phyloP scores from a whole-genome alignment of 2,888 invertebrate genomes.

The Sarcophaga caerulescens region DNA sequence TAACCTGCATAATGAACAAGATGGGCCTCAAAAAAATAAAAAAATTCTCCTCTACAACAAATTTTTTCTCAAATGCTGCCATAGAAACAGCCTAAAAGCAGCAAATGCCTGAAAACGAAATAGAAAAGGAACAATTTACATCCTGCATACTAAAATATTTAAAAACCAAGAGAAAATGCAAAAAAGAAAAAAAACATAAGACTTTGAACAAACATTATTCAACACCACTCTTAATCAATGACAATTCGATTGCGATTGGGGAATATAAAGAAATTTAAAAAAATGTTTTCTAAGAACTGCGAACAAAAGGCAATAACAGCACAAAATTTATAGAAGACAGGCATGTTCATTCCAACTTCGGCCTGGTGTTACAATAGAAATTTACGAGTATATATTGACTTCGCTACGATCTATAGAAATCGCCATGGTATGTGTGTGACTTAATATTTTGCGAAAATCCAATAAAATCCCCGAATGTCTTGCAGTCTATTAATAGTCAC shows the following conservation, averaged over 20 bases:
- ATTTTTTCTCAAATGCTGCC: not conserved
- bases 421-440: not conserved
- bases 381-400: not conserved
- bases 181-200: too few relatives aligned
- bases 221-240: slow-evolving; percentile 5
- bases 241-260: not conserved
- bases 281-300: not conserved
- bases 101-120: not conserved
- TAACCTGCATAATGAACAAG: slow-evolving; percentile 15
- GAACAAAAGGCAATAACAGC: not conserved
- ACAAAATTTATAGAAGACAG: too few relatives aligned
- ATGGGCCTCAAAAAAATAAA: not conserved
- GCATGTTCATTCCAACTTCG: too few relatives aligned
- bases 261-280: slow-evolving; percentile 11
- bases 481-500: not conserved
- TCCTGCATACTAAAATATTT: slow-evolving; percentile 6
- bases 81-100: not conserved
- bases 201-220: not conserved
- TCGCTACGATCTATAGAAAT: not conserved
- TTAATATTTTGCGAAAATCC: too few relatives aligned
- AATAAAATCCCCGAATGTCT: not conserved
- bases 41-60: not conserved
- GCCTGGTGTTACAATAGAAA: too few relatives aligned
- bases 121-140: not conserved
- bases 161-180: not conserved